Conservation (phyloP, 2,888 invertebrate species). For the Agrotis exclamationis region DNA sequence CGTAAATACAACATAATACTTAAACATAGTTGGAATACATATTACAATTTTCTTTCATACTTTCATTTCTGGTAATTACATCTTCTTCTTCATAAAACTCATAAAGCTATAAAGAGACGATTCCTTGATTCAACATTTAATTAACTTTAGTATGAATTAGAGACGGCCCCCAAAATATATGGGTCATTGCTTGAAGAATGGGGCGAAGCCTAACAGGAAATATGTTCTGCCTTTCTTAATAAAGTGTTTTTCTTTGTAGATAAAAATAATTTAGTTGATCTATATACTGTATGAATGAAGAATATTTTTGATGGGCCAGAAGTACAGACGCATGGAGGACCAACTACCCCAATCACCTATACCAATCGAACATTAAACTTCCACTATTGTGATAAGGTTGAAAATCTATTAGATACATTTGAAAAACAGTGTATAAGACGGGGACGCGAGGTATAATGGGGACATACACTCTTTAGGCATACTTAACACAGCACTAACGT, state of each 20-base stretch:
- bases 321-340: no score
- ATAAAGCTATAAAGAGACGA: slow-evolving; percentile 35
- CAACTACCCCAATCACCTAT: no score
- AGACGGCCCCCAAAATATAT: slow-evolving; percentile 31
- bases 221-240: slow-evolving; percentile 14
- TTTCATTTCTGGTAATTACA: slow-evolving; percentile 19
- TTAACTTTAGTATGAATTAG: slow-evolving; percentile 52
- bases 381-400: no score
- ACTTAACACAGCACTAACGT: no score
- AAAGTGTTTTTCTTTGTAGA: slow-evolving; percentile 21
- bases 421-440: no score
- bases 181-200: slow-evolving; percentile 39
- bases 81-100: slow-evolving; percentile 38
- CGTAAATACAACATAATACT: background rate
- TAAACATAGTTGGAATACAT: slow-evolving; percentile 6
- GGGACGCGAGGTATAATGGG: no score
- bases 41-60: slow-evolving; percentile 15
- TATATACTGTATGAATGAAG: background rate
- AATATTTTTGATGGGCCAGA: no score
- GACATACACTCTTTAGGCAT: no score
- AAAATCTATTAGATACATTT: no score
- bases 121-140: slow-evolving; percentile 39
- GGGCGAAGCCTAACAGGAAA: slow-evolving; percentile 12
- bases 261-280: background rate
- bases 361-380: no score